phyloP scores from a whole-genome alignment of 2,888 invertebrate genomes.

The Drosophila koepferae region DNA sequence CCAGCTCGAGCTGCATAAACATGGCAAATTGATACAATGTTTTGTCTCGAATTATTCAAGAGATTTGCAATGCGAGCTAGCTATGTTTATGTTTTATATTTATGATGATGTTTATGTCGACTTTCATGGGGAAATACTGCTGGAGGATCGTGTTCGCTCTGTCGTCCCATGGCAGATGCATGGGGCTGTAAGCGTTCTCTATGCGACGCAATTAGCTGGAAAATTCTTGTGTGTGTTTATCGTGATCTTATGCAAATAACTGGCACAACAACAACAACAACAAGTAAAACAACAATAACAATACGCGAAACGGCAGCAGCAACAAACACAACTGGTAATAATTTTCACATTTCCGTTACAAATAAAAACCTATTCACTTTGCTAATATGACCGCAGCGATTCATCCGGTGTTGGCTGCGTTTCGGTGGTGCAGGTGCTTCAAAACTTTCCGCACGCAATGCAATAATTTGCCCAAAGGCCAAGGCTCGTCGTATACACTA shows the following conservation, averaged over 20 bases:
- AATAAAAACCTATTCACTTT: slow-evolving; percentile 81
- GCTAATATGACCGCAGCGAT: slow-evolving; percentile 74
- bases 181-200: not conserved
- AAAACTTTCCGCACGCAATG: slow-evolving; percentile 75
- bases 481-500: slow-evolving; percentile 35
- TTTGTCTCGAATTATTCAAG: not conserved
- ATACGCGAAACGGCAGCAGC: slow-evolving; percentile 20
- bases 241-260: slow-evolving; percentile 61
- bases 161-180: not conserved
- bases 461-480: slow-evolving; percentile 64
- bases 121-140: not conserved
- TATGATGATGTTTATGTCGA: too few relatives aligned
- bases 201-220: slow-evolving; percentile 6
- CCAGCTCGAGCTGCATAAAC: not conserved
- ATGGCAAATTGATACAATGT: not conserved
- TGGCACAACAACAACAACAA: slow-evolving; percentile 8
- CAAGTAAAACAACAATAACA: slow-evolving; percentile 16
- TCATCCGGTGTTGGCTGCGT: slow-evolving; percentile 73
- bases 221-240: slow-evolving; percentile 5
- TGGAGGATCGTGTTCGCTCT: not conserved
- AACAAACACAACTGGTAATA: slow-evolving; percentile 64
- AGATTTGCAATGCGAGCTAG: not conserved
- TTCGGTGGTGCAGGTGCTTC: slow-evolving; percentile 57
- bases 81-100: not conserved
- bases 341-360: slow-evolving; percentile 78